Evolutionary conservation across 92 coral and sea anemone species (phyloP), one percentile per base, ranked within the genome.

Genomic region (Zoanthus sociatus): DNA sequence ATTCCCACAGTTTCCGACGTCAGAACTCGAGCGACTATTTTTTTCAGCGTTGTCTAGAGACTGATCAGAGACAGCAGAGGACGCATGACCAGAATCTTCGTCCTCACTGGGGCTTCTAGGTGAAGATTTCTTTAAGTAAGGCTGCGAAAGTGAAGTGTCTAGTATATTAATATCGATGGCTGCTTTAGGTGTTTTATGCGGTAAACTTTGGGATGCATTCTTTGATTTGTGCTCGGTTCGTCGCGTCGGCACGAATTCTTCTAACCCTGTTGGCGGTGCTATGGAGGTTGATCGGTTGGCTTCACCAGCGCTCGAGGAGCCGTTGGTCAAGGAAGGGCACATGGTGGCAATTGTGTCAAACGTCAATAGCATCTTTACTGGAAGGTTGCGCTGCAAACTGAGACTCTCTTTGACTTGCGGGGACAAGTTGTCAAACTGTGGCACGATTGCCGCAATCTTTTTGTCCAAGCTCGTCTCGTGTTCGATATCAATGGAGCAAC

Each of bases 391-490:
- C 73, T 94, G 94, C 33, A 92, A 71, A 53, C 98, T 94, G 13
- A 86, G 82, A 46, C 78, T 92, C 31, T 94, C 55, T 44, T 79
- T 92, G 32, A 94, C 86, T 55, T 86, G 92, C 1, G 91, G 94
- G 8, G 98, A 94, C n/a, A 94, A 87, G 78, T 77, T 58, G 18
- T 76, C 88, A 75, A 66, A 86, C 51, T 94, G 92, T 15, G 98
- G 98, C 8, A 93, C 78, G 53, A 91, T 87, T 71, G 88, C 93
- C 58, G 83, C 95, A n/a, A 94, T 66, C 73, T 87, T 91, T 61
- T 87, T 87, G 55, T 94, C 98, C 77, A 93, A 86, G 86, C 96
- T 91, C 47, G 67, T 83, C 26, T 73, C 83, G n/a, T 50, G 47
- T 37, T 76, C 75, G 30, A 51, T 30, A 8, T 64, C 58, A 18